Evolutionary conservation across 1,140 invertebrate genomes (phyloP), one percentile per base, ranked within the genome.

Genomic region (Lineus longissimus): DNA sequence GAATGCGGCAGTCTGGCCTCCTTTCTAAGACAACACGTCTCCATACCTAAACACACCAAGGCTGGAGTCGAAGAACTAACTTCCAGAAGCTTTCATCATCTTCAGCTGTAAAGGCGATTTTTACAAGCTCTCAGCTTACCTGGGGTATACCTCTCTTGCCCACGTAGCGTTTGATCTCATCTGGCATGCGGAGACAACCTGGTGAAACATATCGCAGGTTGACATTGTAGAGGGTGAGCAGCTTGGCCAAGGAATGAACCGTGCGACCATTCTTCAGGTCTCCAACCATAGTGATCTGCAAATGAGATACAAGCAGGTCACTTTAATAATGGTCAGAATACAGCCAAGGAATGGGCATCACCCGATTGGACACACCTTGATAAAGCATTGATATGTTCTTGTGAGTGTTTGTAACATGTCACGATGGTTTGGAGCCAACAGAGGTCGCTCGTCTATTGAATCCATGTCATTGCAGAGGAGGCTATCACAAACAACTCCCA

Each of bases 191-290:
- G 2, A 99, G 86, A 30, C 86, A 73, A 0, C 85, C 75, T 1
- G 95, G 94, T 65, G 90, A 91, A 1, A 99, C 94, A 78, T 98
- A 99, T 45, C 89, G 85, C 29, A 82, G 85, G 83, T 73, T 77
- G 19, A 79, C 72, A 23, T 68, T 65, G 62, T 83, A 82, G 47
- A 76, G 61, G 0, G 77, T 80, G 45, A 83, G 70, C 17, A 83
- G 70, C 22, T 83, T 88, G 6, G 95, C 95, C 51, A 99, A 82
- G 0, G 97, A 99, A 83, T 99, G 97, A 0, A 98, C 97, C 1
- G 97, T 99, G 51, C 97, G 86, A 4, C 97, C 96, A 82, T 99
- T 91, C 77, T 97, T 97, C 66, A 99, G 83, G 82, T 99, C 97
- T 9, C 97, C 97, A 55, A 98, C 86, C 78, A 88, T 79, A 13